Percentiles rank a stretch among this genome's conserved stretches.
Evolutionary conservation across 2,888 invertebrate genomes (phyloP).

Genomic region (Lysandra bellargus): DNA sequence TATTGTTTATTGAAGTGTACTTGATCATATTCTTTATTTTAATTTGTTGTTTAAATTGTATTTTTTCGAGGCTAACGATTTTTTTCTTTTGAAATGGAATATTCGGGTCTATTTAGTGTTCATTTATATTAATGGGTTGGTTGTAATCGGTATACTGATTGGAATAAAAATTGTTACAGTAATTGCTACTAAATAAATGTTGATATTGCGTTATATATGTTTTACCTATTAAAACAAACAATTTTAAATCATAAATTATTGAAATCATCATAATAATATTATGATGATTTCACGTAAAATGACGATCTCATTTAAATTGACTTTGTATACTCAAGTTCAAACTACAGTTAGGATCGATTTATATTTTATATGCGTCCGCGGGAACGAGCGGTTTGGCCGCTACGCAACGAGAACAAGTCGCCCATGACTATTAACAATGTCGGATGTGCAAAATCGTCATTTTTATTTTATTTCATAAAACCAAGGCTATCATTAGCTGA

Average conservation of each 20-base stretch:
- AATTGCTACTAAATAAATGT: not conserved
- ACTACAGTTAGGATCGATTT: no score
- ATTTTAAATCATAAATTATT: no score
- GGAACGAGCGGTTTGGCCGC: no score
- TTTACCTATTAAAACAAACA: no score
- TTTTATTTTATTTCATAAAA: no score
- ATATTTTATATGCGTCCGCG: no score
- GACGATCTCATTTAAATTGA: no score
- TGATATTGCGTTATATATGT: not conserved
- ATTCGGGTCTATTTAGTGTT: not conserved
- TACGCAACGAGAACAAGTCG: no score
- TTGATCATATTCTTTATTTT: not conserved
- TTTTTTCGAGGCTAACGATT: not conserved
- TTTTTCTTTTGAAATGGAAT: not conserved
- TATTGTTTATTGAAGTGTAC: conserved; percentile 10
- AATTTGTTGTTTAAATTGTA: not conserved
- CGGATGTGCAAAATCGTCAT: no score
- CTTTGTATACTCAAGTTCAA: no score
- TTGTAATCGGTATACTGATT: not conserved
- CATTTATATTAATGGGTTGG: not conserved
- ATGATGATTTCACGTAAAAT: not conserved
- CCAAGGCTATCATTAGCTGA: no score
- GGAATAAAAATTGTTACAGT: not conserved
- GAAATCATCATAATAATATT: not conserved
- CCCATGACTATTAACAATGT: no score